Percentiles rank a stretch among this genome's conserved stretches.
Conservation (phyloP, 2,888 invertebrate genomes). For the Diloba caeruleocephala region DNA sequence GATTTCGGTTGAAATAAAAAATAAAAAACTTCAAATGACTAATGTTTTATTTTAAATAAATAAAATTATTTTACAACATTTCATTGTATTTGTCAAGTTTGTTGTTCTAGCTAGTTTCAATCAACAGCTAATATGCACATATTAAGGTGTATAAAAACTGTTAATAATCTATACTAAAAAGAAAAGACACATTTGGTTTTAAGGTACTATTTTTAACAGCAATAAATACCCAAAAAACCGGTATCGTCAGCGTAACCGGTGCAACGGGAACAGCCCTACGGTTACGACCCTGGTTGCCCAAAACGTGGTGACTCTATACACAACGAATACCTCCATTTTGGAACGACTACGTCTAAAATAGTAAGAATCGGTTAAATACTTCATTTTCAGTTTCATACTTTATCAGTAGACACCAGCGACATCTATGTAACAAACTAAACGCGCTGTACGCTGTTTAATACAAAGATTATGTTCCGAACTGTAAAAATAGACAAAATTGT, state of each 20-base stretch:
- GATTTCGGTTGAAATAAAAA: not conserved
- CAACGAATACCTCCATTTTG: too few relatives aligned
- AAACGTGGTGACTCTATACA: too few relatives aligned
- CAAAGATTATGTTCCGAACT: too few relatives aligned
- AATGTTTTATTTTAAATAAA: conserved; percentile 52
- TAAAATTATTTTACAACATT: conserved; percentile 51
- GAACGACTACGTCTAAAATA: too few relatives aligned
- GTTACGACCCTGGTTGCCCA: too few relatives aligned
- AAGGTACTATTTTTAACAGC: conserved; percentile 15
- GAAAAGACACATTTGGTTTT: conserved; percentile 46
- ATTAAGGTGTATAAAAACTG: conserved; percentile 45
- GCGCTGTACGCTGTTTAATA: too few relatives aligned
- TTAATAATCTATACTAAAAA: conserved; percentile 33
- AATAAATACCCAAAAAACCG: not conserved
- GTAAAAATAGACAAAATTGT: too few relatives aligned
- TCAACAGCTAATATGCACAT: conserved; percentile 45
- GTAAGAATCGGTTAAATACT: conserved; percentile 42
- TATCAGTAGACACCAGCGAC: conserved; percentile 28
- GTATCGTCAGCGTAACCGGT: too few relatives aligned
- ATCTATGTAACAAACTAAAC: too few relatives aligned
- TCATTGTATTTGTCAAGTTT: conserved; percentile 48
- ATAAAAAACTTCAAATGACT: conserved; percentile 31
- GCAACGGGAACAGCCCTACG: too few relatives aligned
- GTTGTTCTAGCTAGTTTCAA: conserved; percentile 44
- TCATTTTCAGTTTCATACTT: conserved; percentile 38